These are phyloP conservation scores for Cloeon dipterum DNA, from an alignment of 2,888 invertebrate genomes.

Conservation along the genomic window DNA sequence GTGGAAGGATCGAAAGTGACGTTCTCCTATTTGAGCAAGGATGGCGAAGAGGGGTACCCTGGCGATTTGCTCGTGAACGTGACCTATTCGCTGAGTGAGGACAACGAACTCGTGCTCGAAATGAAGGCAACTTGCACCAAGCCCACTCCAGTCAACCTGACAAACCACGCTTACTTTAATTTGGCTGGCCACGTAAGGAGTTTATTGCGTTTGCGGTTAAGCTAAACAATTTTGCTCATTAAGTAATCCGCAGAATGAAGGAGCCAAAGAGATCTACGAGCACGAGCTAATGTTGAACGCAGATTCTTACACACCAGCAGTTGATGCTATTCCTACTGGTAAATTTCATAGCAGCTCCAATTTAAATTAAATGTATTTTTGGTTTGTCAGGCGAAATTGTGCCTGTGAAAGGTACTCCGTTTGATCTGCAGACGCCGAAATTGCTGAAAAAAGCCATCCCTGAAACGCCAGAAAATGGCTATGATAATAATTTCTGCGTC, in stretches of 20 bases:
- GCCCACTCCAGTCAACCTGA: slow-evolving; percentile 65
- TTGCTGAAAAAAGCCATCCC: slow-evolving; percentile 12
- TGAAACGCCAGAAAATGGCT: slow-evolving; percentile 19
- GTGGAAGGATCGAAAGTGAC: slow-evolving; percentile 33
- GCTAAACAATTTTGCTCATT: background rate
- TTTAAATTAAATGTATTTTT: no score
- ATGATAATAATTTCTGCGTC: slow-evolving; percentile 3
- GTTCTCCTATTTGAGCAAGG: slow-evolving; percentile 50
- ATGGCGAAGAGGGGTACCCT: slow-evolving; percentile 74
- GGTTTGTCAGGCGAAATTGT: slow-evolving; percentile 35
- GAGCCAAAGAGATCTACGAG: slow-evolving; percentile 35
- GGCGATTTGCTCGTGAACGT: slow-evolving; percentile 52
- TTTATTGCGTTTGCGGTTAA: background rate
- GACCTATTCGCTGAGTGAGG: slow-evolving; percentile 42
- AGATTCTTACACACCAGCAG: slow-evolving; percentile 46
- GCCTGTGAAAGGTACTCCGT: slow-evolving; percentile 41
- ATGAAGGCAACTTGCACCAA: slow-evolving; percentile 54
- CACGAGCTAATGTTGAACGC: slow-evolving; percentile 52
- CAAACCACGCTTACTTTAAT: slow-evolving; percentile 80
- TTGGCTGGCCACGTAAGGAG: slow-evolving; percentile 71
- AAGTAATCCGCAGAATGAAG: slow-evolving; percentile 22
- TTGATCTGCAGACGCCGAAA: slow-evolving; percentile 34
- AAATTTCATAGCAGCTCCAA: slow-evolving; percentile 5
- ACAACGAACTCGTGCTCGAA: slow-evolving; percentile 49
- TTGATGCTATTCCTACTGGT: slow-evolving; percentile 53